Evolutionary conservation across 2,888 invertebrate species (phyloP).

Genomic region (Caenorhabditis wallacei): DNA sequence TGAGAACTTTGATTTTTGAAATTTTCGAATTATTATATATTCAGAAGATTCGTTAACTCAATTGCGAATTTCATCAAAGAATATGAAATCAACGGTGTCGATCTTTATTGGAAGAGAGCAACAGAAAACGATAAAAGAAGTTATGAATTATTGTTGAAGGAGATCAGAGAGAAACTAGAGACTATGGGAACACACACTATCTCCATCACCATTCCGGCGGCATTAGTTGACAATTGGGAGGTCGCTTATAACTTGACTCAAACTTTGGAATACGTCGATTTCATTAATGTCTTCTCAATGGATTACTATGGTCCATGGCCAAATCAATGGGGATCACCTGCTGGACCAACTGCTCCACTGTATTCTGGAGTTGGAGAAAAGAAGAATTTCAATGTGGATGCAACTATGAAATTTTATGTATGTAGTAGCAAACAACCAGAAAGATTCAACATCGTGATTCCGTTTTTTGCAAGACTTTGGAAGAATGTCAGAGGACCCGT

Average conservation of each 20-base stretch:
- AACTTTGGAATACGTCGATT: constrained; percentile 5
- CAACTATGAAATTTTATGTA: constrained; percentile 3
- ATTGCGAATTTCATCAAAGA: background rate
- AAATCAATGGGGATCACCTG: constrained; percentile 19
- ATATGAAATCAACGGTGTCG: constrained; percentile 8
- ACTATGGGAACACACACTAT: background rate
- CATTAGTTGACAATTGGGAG: constrained; percentile 6
- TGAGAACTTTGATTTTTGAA: background rate
- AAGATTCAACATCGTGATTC: constrained; percentile 23
- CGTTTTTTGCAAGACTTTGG: constrained; percentile 27
- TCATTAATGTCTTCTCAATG: constrained; percentile 30
- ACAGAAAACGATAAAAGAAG: background rate
- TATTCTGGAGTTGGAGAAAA: background rate
- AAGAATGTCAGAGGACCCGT: constrained; percentile 1
- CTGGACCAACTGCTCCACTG: constrained; percentile 16
- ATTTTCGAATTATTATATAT: background rate
- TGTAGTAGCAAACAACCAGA: constrained; percentile 9
- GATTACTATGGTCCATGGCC: constrained; percentile 29
- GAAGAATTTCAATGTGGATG: constrained; percentile 14
- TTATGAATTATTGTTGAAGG: background rate
- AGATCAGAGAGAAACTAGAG: background rate
- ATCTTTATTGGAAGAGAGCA: constrained; percentile 2
- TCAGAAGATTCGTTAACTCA: constrained; percentile 8
- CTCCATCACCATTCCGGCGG: constrained; percentile 5
- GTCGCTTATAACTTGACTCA: constrained; percentile 8